Evolutionary conservation across 2,113 vertebrate genomes (phyloP).

Genomic region (Budorcas taxicolor): DNA sequence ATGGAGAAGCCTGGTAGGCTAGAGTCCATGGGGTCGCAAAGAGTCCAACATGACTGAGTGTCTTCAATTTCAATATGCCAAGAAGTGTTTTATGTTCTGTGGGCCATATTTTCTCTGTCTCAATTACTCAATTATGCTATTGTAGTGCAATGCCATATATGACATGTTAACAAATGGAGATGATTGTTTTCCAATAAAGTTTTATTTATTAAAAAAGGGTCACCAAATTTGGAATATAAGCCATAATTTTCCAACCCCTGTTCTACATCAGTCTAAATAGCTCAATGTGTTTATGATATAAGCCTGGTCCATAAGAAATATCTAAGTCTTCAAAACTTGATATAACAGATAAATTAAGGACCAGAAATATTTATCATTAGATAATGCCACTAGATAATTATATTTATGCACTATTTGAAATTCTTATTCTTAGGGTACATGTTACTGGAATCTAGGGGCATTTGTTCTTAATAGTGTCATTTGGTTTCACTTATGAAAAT

Average conservation of each 20-base stretch:
- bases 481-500: slow-evolving; percentile 30
- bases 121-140: background rate
- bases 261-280: background rate
- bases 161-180: background rate
- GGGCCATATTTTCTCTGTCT: background rate
- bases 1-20: too few relatives aligned
- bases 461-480: background rate
- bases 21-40: too few relatives aligned
- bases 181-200: background rate
- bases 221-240: background rate
- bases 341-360: slow-evolving; percentile 5
- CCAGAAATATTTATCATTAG: background rate
- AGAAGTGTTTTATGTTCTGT: background rate
- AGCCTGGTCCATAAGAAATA: background rate
- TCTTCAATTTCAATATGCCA: too few relatives aligned
- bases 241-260: background rate
- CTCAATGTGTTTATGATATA: background rate
- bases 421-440: background rate
- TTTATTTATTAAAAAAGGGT: background rate
- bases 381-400: background rate
- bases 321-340: background rate
- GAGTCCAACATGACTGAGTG: rapidly evolving
- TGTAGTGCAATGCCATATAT: background rate
- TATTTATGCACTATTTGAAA: background rate
- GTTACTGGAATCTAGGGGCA: background rate